Evolutionary conservation across 53 echinoderm and acorn worm genomes (phyloP).

Genomic region (Temnopleurus reevesii): DNA sequence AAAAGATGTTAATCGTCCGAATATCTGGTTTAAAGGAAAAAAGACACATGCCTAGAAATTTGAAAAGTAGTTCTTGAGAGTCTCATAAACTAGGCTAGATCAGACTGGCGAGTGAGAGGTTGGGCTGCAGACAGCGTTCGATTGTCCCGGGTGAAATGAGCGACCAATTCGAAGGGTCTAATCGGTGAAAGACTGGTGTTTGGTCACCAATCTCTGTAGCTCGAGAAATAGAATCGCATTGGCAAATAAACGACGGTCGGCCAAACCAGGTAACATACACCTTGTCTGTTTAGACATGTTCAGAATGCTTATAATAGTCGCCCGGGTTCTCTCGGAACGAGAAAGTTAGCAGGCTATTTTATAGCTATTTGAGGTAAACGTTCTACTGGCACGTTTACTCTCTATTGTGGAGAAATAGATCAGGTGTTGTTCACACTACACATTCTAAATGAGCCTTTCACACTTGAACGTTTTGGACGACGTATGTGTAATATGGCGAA

Average conservation of each 20-base stretch:
- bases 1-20: too few species aligned
- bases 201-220: constrained; percentile 21
- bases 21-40: too few species aligned
- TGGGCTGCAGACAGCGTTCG: background rate
- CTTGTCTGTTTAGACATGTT: constrained; percentile 1
- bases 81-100: too few species aligned
- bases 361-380: background rate
- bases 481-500: too few species aligned
- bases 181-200: constrained; percentile 44
- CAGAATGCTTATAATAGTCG: background rate
- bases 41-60: too few species aligned
- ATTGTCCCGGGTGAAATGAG: constrained; percentile 24
- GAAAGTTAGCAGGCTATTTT: constrained; percentile 10
- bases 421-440: background rate
- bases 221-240: constrained; percentile 49
- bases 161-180: constrained; percentile 34
- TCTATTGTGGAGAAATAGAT: too few species aligned
- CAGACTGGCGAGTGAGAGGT: background rate
- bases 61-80: too few species aligned
- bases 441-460: background rate
- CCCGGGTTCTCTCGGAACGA: background rate
- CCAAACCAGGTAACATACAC: background rate
- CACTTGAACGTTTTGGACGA: too few species aligned
- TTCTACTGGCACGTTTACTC: background rate
- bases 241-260: constrained; percentile 40